A percentile compares a stretch with the other conserved stretches of the same genome.
phyloP scores from a whole-genome alignment of 2,888 invertebrate genomes.

The Auanema sp. region DNA sequence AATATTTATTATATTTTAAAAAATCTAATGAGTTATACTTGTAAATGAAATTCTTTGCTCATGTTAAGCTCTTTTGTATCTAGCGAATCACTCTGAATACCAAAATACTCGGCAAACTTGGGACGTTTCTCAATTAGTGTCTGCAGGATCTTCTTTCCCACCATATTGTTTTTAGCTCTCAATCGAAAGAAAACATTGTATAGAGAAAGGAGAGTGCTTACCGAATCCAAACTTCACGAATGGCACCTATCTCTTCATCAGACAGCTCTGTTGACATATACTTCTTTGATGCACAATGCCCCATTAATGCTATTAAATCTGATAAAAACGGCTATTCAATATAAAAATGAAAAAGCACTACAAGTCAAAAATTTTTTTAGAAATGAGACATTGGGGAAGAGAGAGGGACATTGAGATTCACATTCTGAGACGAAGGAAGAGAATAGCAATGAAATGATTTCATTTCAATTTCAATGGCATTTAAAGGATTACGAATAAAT shows the following conservation, averaged over 20 bases:
- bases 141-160: conserved; percentile 54
- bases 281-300: conserved; percentile 28
- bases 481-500: too few relatives aligned
- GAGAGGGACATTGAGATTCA: too few relatives aligned
- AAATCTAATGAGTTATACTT: conserved; percentile 25
- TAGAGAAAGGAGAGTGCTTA: conserved; percentile 18
- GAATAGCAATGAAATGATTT: too few relatives aligned
- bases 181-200: conserved; percentile 19
- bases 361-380: too few relatives aligned
- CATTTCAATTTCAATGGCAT: too few relatives aligned
- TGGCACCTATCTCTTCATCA: conserved; percentile 49
- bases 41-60: conserved; percentile 54
- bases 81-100: conserved; percentile 49
- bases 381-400: too few relatives aligned
- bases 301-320: too few relatives aligned
- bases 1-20: background rate
- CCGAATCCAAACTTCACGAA: conserved; percentile 52
- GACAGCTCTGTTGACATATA: conserved; percentile 41
- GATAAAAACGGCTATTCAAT: too few relatives aligned
- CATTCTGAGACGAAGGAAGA: too few relatives aligned
- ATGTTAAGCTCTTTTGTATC: conserved; percentile 45
- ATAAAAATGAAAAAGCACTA: too few relatives aligned
- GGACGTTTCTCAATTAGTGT: conserved; percentile 54
- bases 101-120: conserved; percentile 59
- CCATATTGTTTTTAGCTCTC: conserved; percentile 54